phyloP scores from a whole-genome alignment of 64 coral and sea anemone species.

The Pocillopora damicornis region DNA sequence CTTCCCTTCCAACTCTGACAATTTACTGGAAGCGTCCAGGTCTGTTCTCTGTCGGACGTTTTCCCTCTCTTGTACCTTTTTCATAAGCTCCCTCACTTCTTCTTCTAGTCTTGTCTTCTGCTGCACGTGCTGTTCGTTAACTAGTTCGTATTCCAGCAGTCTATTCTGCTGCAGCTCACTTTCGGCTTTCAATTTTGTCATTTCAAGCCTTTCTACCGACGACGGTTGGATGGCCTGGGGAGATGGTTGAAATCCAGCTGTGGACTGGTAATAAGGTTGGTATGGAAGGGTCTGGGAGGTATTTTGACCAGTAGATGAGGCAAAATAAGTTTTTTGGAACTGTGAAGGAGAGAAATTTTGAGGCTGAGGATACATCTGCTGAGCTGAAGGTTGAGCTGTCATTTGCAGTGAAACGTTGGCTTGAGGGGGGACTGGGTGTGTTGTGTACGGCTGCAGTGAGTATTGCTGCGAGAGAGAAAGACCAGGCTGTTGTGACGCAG shows the following conservation, averaged over 20 bases:
- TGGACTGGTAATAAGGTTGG: slow-evolving; percentile 35
- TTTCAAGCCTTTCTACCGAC: slow-evolving; percentile 53
- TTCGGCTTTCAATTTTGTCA: slow-evolving; percentile 62
- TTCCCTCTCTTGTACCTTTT: slow-evolving; percentile 73
- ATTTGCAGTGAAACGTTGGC: slow-evolving; percentile 14
- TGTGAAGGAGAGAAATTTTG: neutral
- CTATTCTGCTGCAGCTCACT: slow-evolving; percentile 61
- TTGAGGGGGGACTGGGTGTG: neutral
- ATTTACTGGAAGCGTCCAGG: slow-evolving; percentile 54
- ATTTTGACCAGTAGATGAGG: neutral
- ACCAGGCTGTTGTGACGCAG: neutral
- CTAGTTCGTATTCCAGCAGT: slow-evolving; percentile 57
- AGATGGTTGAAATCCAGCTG: slow-evolving; percentile 27
- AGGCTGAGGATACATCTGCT: neutral
- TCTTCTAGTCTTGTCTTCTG: slow-evolving; percentile 68
- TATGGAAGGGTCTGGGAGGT: neutral
- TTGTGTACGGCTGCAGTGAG: slow-evolving; percentile 14
- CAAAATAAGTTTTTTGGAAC: slow-evolving; percentile 20
- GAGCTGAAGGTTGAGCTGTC: neutral
- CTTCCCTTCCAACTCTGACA: slow-evolving; percentile 76
- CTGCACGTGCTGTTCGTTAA: slow-evolving; percentile 40
- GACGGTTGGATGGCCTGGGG: slow-evolving; percentile 25
- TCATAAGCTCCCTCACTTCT: slow-evolving; percentile 72
- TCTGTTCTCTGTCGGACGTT: slow-evolving; percentile 52
- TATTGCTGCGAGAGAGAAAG: neutral